phyloP scores from a whole-genome alignment of 1,140 invertebrate species.

The Agraylea sexmaculata region DNA sequence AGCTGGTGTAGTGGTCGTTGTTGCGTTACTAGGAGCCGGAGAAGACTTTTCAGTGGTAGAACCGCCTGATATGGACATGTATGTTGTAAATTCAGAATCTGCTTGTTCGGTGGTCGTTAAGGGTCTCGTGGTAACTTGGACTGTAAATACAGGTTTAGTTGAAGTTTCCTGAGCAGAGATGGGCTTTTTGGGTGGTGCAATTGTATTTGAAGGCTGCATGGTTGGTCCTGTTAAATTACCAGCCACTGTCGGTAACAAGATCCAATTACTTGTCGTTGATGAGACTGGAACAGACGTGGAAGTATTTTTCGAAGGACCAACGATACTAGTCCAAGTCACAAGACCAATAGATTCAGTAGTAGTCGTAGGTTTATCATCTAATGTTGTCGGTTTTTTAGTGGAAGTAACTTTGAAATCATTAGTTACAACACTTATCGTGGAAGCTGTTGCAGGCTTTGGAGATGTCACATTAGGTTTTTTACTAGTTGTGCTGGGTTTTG shows the following conservation, averaged over 20 bases:
- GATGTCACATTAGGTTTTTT: too few species aligned
- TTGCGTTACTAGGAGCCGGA: conserved; percentile 4
- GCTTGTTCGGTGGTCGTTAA: conserved; percentile 15
- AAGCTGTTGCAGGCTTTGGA: conserved; percentile 24
- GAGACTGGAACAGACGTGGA: conserved; percentile 2
- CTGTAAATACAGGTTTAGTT: conserved; percentile 16
- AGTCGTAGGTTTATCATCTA: conserved; percentile 21
- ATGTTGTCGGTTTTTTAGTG: conserved; percentile 22
- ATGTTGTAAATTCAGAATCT: conserved; percentile 12
- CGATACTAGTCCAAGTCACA: conserved; percentile 49
- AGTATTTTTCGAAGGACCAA: conserved; percentile 28
- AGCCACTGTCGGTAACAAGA: conserved; percentile 38
- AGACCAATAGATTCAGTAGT: conserved; percentile 32
- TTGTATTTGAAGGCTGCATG: conserved; percentile 19
- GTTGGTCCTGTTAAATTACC: conserved; percentile 25
- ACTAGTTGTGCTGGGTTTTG: conserved; percentile 25
- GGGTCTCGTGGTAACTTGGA: conserved; percentile 12
- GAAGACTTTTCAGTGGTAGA: conserved; percentile 22
- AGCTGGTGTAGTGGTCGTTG: conserved; percentile 15
- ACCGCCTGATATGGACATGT: conserved; percentile 13
- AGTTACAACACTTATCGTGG: conserved; percentile 21
- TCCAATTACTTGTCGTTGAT: conserved; percentile 39
- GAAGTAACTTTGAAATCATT: conserved; percentile 15
- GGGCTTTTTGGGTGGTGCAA: conserved; percentile 27
- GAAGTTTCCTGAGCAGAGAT: conserved; percentile 23